Evolutionary conservation across 2,797 vertebrate species (phyloP), one percentile per base, ranked within the genome.

Genomic region (Novumbra hubbsi): DNA sequence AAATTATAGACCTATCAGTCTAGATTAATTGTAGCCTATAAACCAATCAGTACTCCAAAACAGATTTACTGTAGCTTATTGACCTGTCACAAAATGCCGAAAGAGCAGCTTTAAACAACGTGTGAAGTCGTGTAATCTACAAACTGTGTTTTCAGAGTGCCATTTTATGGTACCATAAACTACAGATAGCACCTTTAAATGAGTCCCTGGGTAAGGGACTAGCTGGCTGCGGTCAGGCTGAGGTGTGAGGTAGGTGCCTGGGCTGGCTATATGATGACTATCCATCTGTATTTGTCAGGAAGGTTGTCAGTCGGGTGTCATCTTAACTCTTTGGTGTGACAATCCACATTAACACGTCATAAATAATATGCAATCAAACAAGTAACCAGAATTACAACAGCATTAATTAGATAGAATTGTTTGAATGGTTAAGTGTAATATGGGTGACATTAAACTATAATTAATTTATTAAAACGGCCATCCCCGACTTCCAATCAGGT

Each of bases 111-210:
- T 78, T 86, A 90, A 94, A 92, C 87, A 92, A 89, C 83, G 84
- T 84, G 66, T 82, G 86, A 91, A 90, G 81, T 90, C 91, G 92
- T 81, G 87, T 90, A 91, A 87, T 92, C 89, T 90, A 89, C 86
- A 87, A 85, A 91, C 81, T 73, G 63, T 92, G 90, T 92, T 93
- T 92, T 88, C 86, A 91, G 90, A 91, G 84, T 84, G 86, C 14
- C 5, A 73, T 90, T 95, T 95, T 96, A 95, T 94, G 94, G 89
- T 55, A 81, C 93, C 90, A 88, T 95, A 93, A 94, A 95, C 91
- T 76, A 0, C 62, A 80, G 76, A 57, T 86, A 85, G 78, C 78
- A 80, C 74, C 71, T 83, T 78, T 84, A 74, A 89, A 88, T 86
- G 85, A 80, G 83, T 62, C 75, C 72, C 70, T 76, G 81, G 64